Base-by-base conservation (phyloP, 2,797 vertebrate genomes). In the Paguma larvata region DNA sequence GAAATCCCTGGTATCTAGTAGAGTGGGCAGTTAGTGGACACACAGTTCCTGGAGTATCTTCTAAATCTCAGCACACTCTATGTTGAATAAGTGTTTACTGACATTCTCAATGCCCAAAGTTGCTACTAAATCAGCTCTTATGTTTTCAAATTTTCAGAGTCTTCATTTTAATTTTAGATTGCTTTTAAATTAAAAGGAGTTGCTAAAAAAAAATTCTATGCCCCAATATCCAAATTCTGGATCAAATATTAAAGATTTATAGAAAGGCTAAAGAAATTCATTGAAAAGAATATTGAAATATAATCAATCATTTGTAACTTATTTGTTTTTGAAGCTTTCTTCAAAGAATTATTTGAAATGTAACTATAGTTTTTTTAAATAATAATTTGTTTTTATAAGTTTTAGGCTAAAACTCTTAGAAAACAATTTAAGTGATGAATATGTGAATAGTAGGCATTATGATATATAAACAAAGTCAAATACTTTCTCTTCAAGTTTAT, bases 311-410 rank as follows among this genome's bases (percentile, higher is more conserved):
- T 41, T 70, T 94, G n/a, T 14, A 86, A n/a, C 41, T 46, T 51
- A 67, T 23, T 68, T 75, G 32, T 30, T 92, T 89, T 85, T 77
- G 78, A 84, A 88, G n/a, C 6, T 90, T 86, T 85, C 53, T 78
- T 38, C 44, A 56, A 65, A 70, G 18, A 68, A 89, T 89, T 59
- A 94, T 80, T 44, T 92, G 38, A 79, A 88, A 89, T 68, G 46
- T 48, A 89, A 95, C 78, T 46, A 65, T n/a, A 92, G 65, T 94
- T 89, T 92, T 84, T 83, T 18, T 38, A 38, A 95, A 96, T 32
- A 83, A 44, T 83, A 38, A 89, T 65, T 65, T 88, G 8, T 89
- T 67, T 88, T 84, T 15, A 90, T 38, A 87, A 51, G 79, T 51
- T 94, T 87, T 80, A 90, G 44, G 16, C 32, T 80, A 93, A 68